Evolutionary conservation across 2,888 invertebrate species (phyloP).

Genomic region (Operophtera brumata): DNA sequence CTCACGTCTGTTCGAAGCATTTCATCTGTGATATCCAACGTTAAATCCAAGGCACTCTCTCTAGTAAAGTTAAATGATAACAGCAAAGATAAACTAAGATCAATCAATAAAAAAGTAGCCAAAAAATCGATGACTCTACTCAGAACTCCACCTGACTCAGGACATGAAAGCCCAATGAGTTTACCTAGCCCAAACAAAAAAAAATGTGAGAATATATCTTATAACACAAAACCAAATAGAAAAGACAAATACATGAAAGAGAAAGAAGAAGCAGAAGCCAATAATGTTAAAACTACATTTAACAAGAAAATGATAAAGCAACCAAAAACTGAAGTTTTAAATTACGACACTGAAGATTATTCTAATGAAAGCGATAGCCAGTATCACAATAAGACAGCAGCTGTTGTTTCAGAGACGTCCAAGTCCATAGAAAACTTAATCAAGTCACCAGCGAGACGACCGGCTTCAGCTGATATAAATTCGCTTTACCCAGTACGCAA

Average conservation of each 20-base stretch:
- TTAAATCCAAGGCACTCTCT: slow-evolving; percentile 77
- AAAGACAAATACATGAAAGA: slow-evolving; percentile 20
- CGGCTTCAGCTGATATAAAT: slow-evolving; percentile 52
- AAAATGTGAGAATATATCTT: slow-evolving; percentile 4
- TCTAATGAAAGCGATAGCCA: slow-evolving; percentile 48
- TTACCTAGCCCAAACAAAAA: slow-evolving; percentile 30
- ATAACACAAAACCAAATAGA: not conserved
- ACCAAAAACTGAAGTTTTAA: slow-evolving; percentile 16
- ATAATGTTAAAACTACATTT: slow-evolving; percentile 8
- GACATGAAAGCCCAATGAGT: slow-evolving; percentile 47
- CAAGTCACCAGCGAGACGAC: slow-evolving; percentile 63
- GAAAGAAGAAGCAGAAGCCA: slow-evolving; percentile 2
- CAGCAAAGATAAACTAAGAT: slow-evolving; percentile 46
- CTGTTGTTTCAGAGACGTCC: slow-evolving; percentile 41
- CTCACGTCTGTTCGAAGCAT: slow-evolving; percentile 55
- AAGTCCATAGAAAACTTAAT: slow-evolving; percentile 61
- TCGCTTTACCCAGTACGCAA: slow-evolving; percentile 43
- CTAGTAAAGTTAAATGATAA: slow-evolving; percentile 68
- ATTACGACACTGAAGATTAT: slow-evolving; percentile 42
- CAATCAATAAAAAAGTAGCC: slow-evolving; percentile 47
- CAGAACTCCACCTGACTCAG: slow-evolving; percentile 62
- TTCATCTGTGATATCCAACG: slow-evolving; percentile 74
- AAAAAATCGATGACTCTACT: slow-evolving; percentile 57
- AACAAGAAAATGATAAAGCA: slow-evolving; percentile 7
- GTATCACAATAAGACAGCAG: slow-evolving; percentile 37